Base-by-base conservation (phyloP, 2,888 invertebrate genomes). In the Stenolophus ochropezus region DNA sequence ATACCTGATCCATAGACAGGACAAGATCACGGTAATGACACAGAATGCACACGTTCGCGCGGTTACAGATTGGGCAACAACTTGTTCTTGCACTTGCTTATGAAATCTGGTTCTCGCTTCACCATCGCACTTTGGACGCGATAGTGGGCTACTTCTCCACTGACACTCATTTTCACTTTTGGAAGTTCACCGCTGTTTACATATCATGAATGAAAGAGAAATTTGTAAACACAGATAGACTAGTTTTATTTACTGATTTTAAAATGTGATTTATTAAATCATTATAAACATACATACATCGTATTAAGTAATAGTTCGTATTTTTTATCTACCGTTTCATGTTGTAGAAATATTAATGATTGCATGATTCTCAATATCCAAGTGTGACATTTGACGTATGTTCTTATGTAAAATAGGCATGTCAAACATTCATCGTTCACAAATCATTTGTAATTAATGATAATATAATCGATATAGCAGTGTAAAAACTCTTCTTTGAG, bases 11-110 rank as follows among this genome's bases (percentile, higher is more conserved):
- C 2, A 49, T 11, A 49, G 23, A 4, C 23, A 21, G 58, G 23
- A 14, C 65, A 33, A 69, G 65, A 69, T 69, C 33, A 27, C 11
- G 65, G 16, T 69, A 33, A 33, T 69, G 65, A 69, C 65, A 69
- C 65, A 69, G 65, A 69, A 69, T 69, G 65, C 42, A 69, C 1
- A n/a, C 33, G 23, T 1, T 5, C n/a, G 14, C 5, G 5, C 21
- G 21, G 21, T 56, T 6, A 20, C 8, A 25, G 23, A 61, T 61
- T 61, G 61, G 61, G 23, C n/a, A 61, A 61, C 51, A 2, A n/a
- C 16, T 51, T 14, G 18, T 14, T 51, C 61, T 23, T 61, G 25
- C 25, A 61, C 61, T 21, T 25, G 61, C 21, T 61, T 25, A 11
- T 25, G 25, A 61, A 61, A 61, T 61, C 25, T 21, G 25, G 25